Evolutionary conservation across 2,113 vertebrate species (phyloP), one percentile per base, ranked within the genome.

Genomic region (Glaucidium brasilianum): DNA sequence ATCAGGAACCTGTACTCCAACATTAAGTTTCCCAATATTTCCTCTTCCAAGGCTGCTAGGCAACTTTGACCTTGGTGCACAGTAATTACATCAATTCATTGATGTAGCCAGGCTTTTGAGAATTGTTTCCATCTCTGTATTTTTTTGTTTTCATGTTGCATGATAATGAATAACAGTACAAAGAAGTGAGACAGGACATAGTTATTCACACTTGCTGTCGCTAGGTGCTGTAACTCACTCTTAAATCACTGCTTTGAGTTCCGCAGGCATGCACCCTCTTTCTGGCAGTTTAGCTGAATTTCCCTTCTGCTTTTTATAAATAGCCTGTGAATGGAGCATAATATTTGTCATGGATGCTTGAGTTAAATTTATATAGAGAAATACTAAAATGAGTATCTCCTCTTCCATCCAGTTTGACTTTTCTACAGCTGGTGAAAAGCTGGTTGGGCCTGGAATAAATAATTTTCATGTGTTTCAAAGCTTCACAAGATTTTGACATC

Each of bases 401-500:
- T 90, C 27, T 90, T 64, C 68, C 55, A 93, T 35, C 55, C 75
- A 93, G 45, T 86, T 88, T 90, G 85, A 96, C 82, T 96, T 96
- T 83, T 90, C 73, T 74, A 76, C 94, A 96, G 94, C 79, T 96
- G 96, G 75, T 77, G 68, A 78, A 93, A 96, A 96, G 76, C 72
- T 88, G 92, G 82, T 94, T 96, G 60, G 29, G 88, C 91, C 95
- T 94, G 69, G 73, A 94, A 96, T 86, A 94, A 96, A 87, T 89
- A 0, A 80, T 76, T 84, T 95, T 90, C 82, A 81, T 87, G 34
- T 92, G 91, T 80, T 93, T 94, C 93, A 92, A 92, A 96, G 67
- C 81, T 87, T 71, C n/a, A 66, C 10, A 71, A 81, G 69, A 90
- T 95, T 95, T 87, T 79, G 78, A 94, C 94, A 94, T 95, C 96